Conservation (phyloP, 2,888 invertebrate genomes). For the Gastrophysa polygoni region DNA sequence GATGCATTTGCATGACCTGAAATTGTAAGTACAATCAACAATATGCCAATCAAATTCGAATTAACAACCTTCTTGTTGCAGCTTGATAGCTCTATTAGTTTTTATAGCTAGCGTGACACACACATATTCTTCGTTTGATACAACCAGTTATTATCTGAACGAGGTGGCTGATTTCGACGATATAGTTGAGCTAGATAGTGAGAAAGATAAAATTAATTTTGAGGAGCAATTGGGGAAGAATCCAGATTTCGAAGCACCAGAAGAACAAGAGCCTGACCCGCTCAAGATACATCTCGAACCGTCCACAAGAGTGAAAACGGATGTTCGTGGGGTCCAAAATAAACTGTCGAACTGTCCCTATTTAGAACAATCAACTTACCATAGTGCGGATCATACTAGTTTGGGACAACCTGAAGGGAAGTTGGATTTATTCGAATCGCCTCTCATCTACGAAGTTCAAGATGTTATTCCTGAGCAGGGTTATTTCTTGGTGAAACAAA, state of each 20-base stretch:
- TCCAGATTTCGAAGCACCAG: not conserved
- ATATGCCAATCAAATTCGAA: not conserved
- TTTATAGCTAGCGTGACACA: conserved; percentile 27
- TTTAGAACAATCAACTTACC: not conserved
- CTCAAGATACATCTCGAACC: conserved; percentile 7
- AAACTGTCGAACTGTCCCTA: not conserved
- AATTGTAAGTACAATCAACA: conserved; percentile 37
- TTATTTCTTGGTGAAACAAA: conserved; percentile 21
- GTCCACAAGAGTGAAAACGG: conserved; percentile 12
- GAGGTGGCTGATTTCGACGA: conserved; percentile 41
- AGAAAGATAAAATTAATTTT: conserved; percentile 9
- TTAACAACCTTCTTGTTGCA: conserved; percentile 13
- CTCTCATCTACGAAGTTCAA: conserved; percentile 7
- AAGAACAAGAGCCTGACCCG: not conserved
- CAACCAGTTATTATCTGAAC: conserved; percentile 28
- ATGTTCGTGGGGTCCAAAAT: conserved; percentile 10
- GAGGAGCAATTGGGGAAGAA: conserved; percentile 3
- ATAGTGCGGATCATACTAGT: not conserved
- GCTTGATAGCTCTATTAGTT: conserved; percentile 29
- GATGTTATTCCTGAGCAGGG: conserved; percentile 7
- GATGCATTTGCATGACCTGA: conserved; percentile 42
- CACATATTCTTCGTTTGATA: conserved; percentile 19
- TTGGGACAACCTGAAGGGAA: conserved; percentile 2
- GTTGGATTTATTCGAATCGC: conserved; percentile 4
- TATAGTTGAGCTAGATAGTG: conserved; percentile 33